phyloP scores from a whole-genome alignment of 2,888 invertebrate species.

The Limulus polyphemus region DNA sequence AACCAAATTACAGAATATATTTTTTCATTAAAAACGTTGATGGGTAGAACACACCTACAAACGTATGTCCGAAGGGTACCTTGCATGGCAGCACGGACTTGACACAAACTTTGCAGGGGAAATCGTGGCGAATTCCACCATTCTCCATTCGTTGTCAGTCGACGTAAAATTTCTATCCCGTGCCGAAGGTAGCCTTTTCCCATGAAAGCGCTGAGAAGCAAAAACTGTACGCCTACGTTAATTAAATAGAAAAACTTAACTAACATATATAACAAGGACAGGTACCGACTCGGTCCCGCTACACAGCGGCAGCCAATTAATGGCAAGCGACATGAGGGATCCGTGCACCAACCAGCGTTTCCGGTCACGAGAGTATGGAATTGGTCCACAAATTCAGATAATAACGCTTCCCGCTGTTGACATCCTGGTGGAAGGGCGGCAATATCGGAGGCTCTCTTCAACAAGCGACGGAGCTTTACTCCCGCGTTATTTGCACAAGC shows the following conservation, averaged over 20 bases:
- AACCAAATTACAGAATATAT: slow-evolving; percentile 35
- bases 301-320: slow-evolving; percentile 22
- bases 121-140: slow-evolving; percentile 38
- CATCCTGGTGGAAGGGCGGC: slow-evolving; percentile 31
- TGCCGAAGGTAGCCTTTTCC: slow-evolving; percentile 32
- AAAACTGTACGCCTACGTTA: slow-evolving; percentile 36
- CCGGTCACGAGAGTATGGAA: slow-evolving; percentile 32
- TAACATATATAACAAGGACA: slow-evolving; percentile 35
- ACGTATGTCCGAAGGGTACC: slow-evolving; percentile 33
- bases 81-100: slow-evolving; percentile 33
- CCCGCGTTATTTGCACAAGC: slow-evolving; percentile 32
- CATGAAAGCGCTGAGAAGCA: slow-evolving; percentile 36
- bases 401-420: slow-evolving; percentile 32
- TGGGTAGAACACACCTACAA: slow-evolving; percentile 34
- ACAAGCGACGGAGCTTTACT: slow-evolving; percentile 30
- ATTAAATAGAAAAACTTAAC: slow-evolving; percentile 36
- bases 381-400: slow-evolving; percentile 32
- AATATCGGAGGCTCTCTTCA: slow-evolving; percentile 32
- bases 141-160: slow-evolving; percentile 30
- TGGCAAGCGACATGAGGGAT: slow-evolving; percentile 26
- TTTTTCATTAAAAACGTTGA: slow-evolving; percentile 35
- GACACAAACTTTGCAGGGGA: slow-evolving; percentile 38
- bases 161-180: slow-evolving; percentile 31
- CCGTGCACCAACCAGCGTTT: slow-evolving; percentile 30
- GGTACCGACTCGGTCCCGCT: slow-evolving; percentile 30